Percentiles rank a stretch among this genome's conserved stretches.
Evolutionary conservation across 2,888 invertebrate genomes (phyloP).

Genomic region (Latrodectus elegans): DNA sequence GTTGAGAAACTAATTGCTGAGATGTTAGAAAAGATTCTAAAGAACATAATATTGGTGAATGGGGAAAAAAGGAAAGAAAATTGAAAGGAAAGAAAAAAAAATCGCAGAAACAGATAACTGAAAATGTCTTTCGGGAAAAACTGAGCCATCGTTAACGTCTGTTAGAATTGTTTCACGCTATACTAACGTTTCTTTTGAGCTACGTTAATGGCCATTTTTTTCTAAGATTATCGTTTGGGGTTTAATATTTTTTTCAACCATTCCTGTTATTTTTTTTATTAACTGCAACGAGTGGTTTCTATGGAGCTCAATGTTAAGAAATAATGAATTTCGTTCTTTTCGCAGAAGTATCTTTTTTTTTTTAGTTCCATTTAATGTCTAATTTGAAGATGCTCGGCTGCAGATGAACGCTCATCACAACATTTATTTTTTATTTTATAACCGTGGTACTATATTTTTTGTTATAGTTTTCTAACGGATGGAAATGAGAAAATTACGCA

Average conservation of each 20-base stretch:
- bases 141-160: conserved; percentile 49
- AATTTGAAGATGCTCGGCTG: conserved; percentile 32
- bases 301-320: conserved; percentile 45
- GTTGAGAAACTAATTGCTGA: conserved; percentile 56
- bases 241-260: conserved; percentile 26
- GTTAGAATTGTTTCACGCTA: conserved; percentile 62
- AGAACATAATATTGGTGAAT: conserved; percentile 49
- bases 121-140: conserved; percentile 53
- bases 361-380: conserved; percentile 44
- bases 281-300: conserved; percentile 54
- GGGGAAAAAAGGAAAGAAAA: conserved; percentile 14
- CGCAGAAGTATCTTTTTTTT: conserved; percentile 14
- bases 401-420: no score
- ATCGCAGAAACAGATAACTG: conserved; percentile 43
- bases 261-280: conserved; percentile 22
- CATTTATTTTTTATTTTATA: no score
- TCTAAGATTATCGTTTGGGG: conserved; percentile 38
- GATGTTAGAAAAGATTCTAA: conserved; percentile 65
- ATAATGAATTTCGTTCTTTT: conserved; percentile 60
- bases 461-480: no score
- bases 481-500: no score
- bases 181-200: conserved; percentile 34
- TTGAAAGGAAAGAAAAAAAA: conserved; percentile 32
- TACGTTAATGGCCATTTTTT: conserved; percentile 51
- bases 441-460: no score